Conservation (phyloP, 2,797 vertebrate genomes). For the Valencia hispanica region DNA sequence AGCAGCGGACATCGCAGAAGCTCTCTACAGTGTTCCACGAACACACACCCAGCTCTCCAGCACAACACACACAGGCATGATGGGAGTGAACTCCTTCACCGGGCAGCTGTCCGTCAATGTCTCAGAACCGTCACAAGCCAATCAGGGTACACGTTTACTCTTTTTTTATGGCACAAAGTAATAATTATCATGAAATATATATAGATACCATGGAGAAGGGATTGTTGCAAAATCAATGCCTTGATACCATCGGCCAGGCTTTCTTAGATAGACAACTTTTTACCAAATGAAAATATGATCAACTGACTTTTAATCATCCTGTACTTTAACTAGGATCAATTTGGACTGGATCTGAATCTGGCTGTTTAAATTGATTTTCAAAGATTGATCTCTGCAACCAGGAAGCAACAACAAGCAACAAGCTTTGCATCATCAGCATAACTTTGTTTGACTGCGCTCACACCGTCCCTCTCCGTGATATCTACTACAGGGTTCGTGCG, state of each 20-base stretch:
- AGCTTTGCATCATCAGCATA: neutral
- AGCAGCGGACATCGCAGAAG: conserved; percentile 97
- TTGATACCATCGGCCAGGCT: neutral
- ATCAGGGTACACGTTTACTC: conserved; percentile 87
- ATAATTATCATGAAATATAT: neutral
- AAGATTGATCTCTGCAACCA: neutral
- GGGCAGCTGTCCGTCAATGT: conserved; percentile 97
- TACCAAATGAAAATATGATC: neutral
- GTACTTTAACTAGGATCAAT: neutral
- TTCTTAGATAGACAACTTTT: neutral
- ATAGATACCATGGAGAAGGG: neutral
- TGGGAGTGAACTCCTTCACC: conserved; percentile 97
- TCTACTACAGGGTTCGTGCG: conserved; percentile 89
- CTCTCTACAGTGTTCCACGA: conserved; percentile 95
- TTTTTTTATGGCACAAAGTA: neutral
- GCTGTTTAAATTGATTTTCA: neutral
- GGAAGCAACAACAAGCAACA: neutral
- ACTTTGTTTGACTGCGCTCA: neutral
- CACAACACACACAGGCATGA: conserved; percentile 92
- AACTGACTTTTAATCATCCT: neutral
- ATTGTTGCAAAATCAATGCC: neutral
- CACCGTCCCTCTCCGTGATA: neutral
- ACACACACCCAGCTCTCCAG: conserved; percentile 95
- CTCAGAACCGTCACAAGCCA: conserved; percentile 90
- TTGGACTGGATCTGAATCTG: neutral